Conservation (phyloP, 2,113 vertebrate species). For the Fregetta grallaria region DNA sequence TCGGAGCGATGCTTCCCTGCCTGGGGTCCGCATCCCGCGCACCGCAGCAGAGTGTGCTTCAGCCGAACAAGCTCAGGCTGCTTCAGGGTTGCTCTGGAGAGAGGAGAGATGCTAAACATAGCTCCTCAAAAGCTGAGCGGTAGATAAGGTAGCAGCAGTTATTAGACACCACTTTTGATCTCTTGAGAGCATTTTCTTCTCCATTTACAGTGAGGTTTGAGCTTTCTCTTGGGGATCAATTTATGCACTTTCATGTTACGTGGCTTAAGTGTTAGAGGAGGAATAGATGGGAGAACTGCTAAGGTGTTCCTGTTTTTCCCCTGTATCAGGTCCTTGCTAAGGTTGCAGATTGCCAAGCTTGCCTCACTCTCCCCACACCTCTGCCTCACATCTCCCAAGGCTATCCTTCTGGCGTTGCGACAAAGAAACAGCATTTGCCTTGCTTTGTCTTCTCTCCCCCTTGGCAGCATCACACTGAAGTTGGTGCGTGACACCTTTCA, state of each 20-base stretch:
- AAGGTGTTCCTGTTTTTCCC: not conserved
- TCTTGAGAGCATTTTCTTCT: constrained; percentile 30
- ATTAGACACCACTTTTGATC: constrained; percentile 32
- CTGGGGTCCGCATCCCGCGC: not conserved
- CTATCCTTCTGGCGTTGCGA: not conserved
- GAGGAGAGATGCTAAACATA: constrained; percentile 22
- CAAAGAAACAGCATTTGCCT: not conserved
- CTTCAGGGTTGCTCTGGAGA: not conserved
- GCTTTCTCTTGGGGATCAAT: constrained; percentile 4
- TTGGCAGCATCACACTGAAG: not conserved
- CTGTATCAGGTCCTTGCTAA: not conserved
- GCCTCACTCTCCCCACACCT: not conserved
- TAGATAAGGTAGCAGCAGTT: not conserved
- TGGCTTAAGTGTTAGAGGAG: not conserved
- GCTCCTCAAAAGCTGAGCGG: not conserved
- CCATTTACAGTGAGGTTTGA: not conserved
- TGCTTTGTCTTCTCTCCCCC: not conserved
- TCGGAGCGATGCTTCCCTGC: not conserved
- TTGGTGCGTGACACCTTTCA: not conserved
- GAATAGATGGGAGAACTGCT: not conserved
- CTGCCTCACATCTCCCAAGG: not conserved
- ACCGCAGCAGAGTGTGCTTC: not conserved
- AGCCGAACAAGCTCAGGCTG: not conserved
- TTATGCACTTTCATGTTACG: not conserved
- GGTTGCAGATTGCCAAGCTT: not conserved